phyloP scores from a whole-genome alignment of 2,888 invertebrate genomes.

The Agriopis aurantiaria region DNA sequence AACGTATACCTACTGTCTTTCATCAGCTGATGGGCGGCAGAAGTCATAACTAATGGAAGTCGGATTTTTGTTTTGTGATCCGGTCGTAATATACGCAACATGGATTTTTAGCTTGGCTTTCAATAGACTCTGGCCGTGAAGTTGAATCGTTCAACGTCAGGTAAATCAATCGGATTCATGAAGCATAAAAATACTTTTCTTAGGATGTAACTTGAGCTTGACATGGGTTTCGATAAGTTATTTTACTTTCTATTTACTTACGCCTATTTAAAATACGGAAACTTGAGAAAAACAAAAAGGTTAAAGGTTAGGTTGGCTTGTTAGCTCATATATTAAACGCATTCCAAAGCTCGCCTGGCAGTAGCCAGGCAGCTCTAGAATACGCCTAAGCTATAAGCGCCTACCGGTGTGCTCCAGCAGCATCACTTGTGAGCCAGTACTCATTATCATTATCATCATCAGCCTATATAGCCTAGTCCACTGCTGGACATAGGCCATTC shows the following conservation, averaged over 20 bases:
- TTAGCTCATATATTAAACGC: not conserved
- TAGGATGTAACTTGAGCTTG: slow-evolving; percentile 5
- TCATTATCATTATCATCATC: too few species aligned
- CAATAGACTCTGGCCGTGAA: not conserved
- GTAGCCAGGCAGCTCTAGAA: not conserved
- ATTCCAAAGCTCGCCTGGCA: too few species aligned
- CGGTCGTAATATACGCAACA: too few species aligned
- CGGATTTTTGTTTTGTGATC: too few species aligned
- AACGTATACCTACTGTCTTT: too few species aligned
- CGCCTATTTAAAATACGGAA: not conserved
- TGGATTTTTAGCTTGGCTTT: slow-evolving; percentile 1
- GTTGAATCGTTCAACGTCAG: slow-evolving; percentile 6
- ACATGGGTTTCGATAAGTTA: not conserved
- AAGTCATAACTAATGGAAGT: too few species aligned
- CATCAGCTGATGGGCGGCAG: too few species aligned
- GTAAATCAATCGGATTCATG: slow-evolving; percentile 3
- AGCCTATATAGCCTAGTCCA: too few species aligned
- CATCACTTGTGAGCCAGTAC: too few species aligned
- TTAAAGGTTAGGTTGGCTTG: not conserved
- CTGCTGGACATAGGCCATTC: too few species aligned
- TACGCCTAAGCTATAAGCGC: not conserved
- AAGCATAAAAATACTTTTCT: slow-evolving; percentile 14
- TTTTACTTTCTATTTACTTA: too few species aligned
- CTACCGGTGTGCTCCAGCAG: not conserved
- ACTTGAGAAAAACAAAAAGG: not conserved